Conservation (phyloP, 2,888 invertebrate species). For the Lapara coniferarum region DNA sequence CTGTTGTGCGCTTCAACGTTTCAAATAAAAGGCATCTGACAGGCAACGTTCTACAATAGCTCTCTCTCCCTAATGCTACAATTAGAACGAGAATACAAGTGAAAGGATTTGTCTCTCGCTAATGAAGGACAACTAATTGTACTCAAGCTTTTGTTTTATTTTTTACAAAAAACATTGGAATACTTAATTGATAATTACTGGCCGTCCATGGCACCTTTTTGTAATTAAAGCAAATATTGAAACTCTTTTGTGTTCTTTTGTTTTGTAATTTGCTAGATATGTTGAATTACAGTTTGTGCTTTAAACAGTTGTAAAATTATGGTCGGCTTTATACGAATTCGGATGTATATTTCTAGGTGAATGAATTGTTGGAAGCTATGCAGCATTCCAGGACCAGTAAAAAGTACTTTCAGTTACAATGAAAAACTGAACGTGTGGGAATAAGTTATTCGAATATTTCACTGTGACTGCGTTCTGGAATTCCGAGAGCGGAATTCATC, state of each 20-base stretch:
- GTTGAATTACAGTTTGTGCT: neutral
- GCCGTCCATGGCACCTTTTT: slow-evolving; percentile 47
- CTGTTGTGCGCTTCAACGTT: slow-evolving; percentile 60
- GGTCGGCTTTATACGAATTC: neutral
- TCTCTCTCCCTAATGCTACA: slow-evolving; percentile 71
- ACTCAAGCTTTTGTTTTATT: slow-evolving; percentile 50
- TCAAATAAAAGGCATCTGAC: slow-evolving; percentile 68
- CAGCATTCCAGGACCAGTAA: too few relatives aligned
- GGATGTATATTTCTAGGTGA: neutral
- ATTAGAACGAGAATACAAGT: slow-evolving; percentile 69
- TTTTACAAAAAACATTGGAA: slow-evolving; percentile 52
- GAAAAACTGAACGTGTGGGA: neutral
- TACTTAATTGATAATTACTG: slow-evolving; percentile 64
- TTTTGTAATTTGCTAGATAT: neutral
- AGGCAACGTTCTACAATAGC: slow-evolving; percentile 64
- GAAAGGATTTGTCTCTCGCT: slow-evolving; percentile 74
- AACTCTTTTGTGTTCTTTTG: slow-evolving; percentile 39
- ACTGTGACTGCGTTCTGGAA: neutral
- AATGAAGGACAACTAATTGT: slow-evolving; percentile 73
- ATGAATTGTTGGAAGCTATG: neutral
- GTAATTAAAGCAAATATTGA: slow-evolving; percentile 57
- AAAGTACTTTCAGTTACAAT: neutral
- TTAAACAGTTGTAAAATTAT: neutral
- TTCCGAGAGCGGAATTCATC: slow-evolving; percentile 1
- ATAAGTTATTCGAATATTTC: slow-evolving; percentile 2